These are phyloP conservation scores for Ciconia boyciana DNA, from an alignment of 2,113 vertebrate species.

Conservation along the genomic window DNA sequence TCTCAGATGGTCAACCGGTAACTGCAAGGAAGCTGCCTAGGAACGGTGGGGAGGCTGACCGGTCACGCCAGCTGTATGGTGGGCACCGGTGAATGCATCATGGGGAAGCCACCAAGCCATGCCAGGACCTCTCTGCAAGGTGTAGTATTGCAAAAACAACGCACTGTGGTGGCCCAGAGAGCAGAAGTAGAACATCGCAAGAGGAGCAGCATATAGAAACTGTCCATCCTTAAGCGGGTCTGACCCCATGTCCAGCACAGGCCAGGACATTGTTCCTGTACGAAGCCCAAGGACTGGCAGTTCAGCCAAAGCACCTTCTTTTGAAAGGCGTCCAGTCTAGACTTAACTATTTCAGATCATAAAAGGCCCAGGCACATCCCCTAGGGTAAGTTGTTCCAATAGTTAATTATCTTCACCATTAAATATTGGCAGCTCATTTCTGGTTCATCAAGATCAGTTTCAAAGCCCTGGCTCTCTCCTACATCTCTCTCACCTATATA, in stretches of 20 bases:
- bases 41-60: neutral
- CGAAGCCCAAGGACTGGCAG: neutral
- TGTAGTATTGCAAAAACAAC: neutral
- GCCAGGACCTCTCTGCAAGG: neutral
- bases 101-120: neutral
- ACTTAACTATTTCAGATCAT: neutral
- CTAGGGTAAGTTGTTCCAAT: neutral
- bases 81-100: neutral
- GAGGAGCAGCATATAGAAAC: neutral
- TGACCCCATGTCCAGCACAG: neutral
- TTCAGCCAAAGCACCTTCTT: neutral
- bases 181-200: fast-evolving
- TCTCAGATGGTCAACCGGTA: neutral
- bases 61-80: fast-evolving
- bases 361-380: neutral
- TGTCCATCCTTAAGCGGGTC: neutral
- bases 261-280: neutral
- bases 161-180: neutral
- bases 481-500: neutral
- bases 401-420: neutral
- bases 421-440: neutral
- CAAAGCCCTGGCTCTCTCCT: neutral
- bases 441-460: neutral
- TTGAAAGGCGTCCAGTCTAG: neutral
- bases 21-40: neutral